Evolutionary conservation across 2,113 vertebrate genomes (phyloP).

Genomic region (Hypomesus transpacificus): DNA sequence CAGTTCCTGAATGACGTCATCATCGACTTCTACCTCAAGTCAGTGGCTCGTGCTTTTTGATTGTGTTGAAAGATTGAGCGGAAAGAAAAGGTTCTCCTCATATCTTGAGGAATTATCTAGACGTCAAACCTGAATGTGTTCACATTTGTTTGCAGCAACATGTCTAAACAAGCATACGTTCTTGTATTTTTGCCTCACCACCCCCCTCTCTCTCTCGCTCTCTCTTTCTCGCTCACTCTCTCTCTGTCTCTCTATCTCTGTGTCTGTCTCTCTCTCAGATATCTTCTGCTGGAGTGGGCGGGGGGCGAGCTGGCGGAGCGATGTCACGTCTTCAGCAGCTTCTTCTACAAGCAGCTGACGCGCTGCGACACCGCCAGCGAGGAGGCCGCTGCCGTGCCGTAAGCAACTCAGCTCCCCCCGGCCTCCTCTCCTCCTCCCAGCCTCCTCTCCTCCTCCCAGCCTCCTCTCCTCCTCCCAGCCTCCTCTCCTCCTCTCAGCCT

Average conservation of each 20-base stretch:
- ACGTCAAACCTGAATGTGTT: neutral
- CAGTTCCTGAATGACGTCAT: constrained; percentile 97
- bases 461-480: too few species aligned
- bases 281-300: constrained; percentile 82
- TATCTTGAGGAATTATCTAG: neutral
- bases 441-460: neutral
- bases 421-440: neutral
- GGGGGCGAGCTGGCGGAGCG: constrained; percentile 76
- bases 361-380: constrained; percentile 76
- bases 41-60: too few species aligned
- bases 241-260: too few species aligned
- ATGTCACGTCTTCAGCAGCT: constrained; percentile 93
- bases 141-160: too few species aligned
- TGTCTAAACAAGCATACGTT: too few species aligned
- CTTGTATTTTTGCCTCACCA: neutral
- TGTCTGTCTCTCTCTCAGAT: constrained; percentile 62
- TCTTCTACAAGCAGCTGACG: constrained; percentile 94
- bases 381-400: constrained; percentile 76
- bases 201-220: too few species aligned
- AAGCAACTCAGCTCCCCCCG: constrained; percentile 54
- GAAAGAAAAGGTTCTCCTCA: neutral
- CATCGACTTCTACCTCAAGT: constrained; percentile 99
- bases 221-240: too few species aligned
- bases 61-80: too few species aligned
- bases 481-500: too few species aligned